A percentile compares a stretch with the other conserved stretches of the same genome.
Conservation (phyloP, 2,797 vertebrate species). For the Discoglossus pictus region DNA sequence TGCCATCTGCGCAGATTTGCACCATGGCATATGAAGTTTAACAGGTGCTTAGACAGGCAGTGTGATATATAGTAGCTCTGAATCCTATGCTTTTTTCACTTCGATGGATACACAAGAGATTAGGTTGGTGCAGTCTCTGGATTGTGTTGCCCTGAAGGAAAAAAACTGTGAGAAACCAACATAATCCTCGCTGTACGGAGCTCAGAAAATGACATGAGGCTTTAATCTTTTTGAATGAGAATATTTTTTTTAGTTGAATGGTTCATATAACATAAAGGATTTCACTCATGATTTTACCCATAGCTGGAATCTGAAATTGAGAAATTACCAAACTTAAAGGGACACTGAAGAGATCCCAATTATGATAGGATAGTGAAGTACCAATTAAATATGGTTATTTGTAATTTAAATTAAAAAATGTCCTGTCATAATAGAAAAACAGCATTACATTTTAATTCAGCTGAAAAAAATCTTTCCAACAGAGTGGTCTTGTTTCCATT, state of each 20-base stretch:
- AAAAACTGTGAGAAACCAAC: slow-evolving; percentile 15
- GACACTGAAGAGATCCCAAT: too few relatives aligned
- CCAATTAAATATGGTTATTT: too few relatives aligned
- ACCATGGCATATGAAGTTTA: slow-evolving; percentile 15
- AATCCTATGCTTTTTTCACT: slow-evolving; percentile 4
- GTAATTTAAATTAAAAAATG: too few relatives aligned
- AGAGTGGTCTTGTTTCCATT: too few relatives aligned
- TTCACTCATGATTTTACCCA: slow-evolving; percentile 24
- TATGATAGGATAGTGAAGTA: too few relatives aligned
- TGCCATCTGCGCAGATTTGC: slow-evolving; percentile 38
- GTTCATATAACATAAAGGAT: slow-evolving; percentile 32
- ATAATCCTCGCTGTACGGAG: slow-evolving; percentile 17
- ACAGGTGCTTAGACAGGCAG: slow-evolving; percentile 8
- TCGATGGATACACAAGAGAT: slow-evolving; percentile 10
- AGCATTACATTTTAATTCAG: too few relatives aligned
- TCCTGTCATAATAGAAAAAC: too few relatives aligned
- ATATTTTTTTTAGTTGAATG: slow-evolving; percentile 32
- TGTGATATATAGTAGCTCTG: slow-evolving; percentile 17
- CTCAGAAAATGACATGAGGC: slow-evolving; percentile 19
- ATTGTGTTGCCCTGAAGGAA: slow-evolving; percentile 24
- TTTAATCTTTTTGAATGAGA: slow-evolving; percentile 38
- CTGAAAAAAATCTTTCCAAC: too few relatives aligned
- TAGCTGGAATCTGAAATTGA: slow-evolving; percentile 11
- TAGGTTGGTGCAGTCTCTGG: neutral
- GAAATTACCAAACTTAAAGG: slow-evolving; percentile 4